These are phyloP conservation scores for Dipodomys ordii DNA, from an alignment of 2,113 vertebrate genomes.

Conservation along the genomic window DNA sequence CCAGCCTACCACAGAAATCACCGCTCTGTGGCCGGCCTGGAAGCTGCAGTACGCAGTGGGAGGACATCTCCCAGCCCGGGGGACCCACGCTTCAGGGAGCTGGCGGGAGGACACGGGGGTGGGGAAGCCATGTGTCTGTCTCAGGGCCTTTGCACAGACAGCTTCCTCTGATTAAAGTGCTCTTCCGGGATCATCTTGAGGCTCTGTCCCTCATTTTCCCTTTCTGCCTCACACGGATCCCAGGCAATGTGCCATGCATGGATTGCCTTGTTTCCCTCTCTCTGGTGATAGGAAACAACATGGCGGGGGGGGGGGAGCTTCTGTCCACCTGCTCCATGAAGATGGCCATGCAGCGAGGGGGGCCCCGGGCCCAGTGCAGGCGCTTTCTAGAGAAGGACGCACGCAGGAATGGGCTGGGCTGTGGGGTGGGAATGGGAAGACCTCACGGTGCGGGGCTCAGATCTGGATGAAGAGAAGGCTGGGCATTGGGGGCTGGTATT, in stretches of 20 bases:
- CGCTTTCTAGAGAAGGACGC: neutral
- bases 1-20: accelerated
- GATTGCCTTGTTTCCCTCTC: neutral
- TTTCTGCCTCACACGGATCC: neutral
- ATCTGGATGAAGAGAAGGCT: neutral
- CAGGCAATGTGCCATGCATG: too few relatives aligned
- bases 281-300: accelerated
- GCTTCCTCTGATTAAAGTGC: neutral
- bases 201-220: neutral
- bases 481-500: neutral
- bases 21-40: neutral
- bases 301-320: accelerated
- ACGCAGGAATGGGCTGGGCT: neutral
- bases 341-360: neutral
- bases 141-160: neutral
- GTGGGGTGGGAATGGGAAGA: neutral
- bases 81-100: neutral
- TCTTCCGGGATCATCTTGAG: neutral
- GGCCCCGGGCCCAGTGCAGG: neutral
- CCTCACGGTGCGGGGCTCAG: neutral
- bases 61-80: neutral
- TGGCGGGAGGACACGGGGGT: neutral
- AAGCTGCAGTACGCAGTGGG: accelerated
- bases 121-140: neutral
- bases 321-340: neutral